Evolutionary conservation across 2,888 invertebrate species (phyloP).

Genomic region (Monochamus alternatus): DNA sequence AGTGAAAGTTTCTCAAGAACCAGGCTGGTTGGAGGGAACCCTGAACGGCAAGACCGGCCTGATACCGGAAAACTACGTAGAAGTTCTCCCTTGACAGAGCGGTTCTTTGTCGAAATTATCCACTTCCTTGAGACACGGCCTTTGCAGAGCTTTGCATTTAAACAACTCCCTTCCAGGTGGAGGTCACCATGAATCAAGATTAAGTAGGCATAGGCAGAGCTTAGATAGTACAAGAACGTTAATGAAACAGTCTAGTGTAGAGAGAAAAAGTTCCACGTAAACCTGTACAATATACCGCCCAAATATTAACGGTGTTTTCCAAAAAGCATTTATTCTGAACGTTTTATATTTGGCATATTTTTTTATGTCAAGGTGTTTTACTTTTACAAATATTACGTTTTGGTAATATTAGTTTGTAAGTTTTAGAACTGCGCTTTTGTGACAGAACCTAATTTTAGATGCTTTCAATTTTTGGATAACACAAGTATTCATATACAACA

Average conservation of each 20-base stretch:
- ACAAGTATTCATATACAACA: constrained; percentile 2
- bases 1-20: constrained; percentile 94
- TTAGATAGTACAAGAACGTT: constrained; percentile 62
- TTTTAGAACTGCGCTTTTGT: constrained; percentile 3
- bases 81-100: constrained; percentile 81
- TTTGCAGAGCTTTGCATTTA: constrained; percentile 66
- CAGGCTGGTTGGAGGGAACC: constrained; percentile 98
- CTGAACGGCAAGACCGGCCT: constrained; percentile 93
- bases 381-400: constrained; percentile 7
- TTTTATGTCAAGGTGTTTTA: constrained; percentile 14
- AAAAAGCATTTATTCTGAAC: constrained; percentile 14
- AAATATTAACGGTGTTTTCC: constrained; percentile 21
- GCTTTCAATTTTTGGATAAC: constrained; percentile 4
- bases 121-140: constrained; percentile 64
- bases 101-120: constrained; percentile 66
- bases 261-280: constrained; percentile 67
- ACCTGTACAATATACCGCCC: constrained; percentile 17
- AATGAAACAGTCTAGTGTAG: constrained; percentile 60
- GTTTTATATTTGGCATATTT: constrained; percentile 20
- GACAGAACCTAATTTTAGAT: not conserved
- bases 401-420: constrained; percentile 7
- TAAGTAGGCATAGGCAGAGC: constrained; percentile 65
- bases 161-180: constrained; percentile 61
- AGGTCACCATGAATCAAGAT: constrained; percentile 48
- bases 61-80: constrained; percentile 97